phyloP scores from a whole-genome alignment of 1,140 invertebrate species.

The Zaprionus davidi region DNA sequence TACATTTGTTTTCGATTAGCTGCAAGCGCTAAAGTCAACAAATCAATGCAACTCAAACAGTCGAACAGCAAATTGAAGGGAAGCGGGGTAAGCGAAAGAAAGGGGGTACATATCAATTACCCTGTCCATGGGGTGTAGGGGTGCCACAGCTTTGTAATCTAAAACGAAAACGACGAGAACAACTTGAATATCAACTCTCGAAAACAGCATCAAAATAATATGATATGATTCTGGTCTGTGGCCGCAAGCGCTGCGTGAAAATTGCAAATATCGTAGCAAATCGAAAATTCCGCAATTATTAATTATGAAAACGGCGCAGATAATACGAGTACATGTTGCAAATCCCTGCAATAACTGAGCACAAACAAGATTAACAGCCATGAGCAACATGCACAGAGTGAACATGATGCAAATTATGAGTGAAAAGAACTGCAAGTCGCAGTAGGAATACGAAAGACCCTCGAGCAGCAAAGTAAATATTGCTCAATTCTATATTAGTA shows the following conservation, averaged over 20 bases:
- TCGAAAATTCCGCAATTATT: conserved; percentile 64
- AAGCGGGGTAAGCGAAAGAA: background rate
- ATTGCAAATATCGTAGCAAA: conserved; percentile 69
- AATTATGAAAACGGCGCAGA: conserved; percentile 69
- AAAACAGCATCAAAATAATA: conserved; percentile 6
- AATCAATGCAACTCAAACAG: conserved; percentile 72
- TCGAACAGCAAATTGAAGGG: conserved; percentile 1
- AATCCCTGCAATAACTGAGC: background rate
- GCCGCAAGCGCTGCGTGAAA: conserved; percentile 56
- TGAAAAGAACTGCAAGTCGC: background rate
- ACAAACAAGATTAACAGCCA: background rate
- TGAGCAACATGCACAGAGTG: background rate
- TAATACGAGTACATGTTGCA: conserved; percentile 33
- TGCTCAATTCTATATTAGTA: background rate
- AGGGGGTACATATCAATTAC: background rate
- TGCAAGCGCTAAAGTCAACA: conserved; percentile 75
- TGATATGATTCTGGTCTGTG: conserved; percentile 7
- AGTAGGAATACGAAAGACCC: too few species aligned
- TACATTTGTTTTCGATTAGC: conserved; percentile 76
- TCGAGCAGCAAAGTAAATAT: background rate
- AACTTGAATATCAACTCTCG: background rate
- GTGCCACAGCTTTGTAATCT: background rate
- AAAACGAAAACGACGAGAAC: background rate
- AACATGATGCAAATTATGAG: background rate
- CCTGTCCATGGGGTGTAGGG: background rate